Evolutionary conservation across 2,797 vertebrate genomes (phyloP).

Genomic region (Phoxinus dragarum): DNA sequence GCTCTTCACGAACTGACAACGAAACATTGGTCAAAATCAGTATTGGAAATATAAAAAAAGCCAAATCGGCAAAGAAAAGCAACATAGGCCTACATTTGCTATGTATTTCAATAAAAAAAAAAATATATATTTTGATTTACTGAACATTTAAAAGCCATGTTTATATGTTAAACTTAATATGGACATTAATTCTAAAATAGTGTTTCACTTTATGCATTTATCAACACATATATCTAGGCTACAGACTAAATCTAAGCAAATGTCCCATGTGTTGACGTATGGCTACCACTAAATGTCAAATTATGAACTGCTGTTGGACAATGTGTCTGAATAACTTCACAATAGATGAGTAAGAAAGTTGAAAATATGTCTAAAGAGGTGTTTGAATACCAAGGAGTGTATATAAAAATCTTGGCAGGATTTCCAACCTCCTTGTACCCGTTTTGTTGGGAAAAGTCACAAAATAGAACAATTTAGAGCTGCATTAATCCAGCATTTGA

Average conservation of each 20-base stretch:
- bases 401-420: conserved; percentile 44
- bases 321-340: conserved; percentile 7
- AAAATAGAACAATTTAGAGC: conserved; percentile 39
- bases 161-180: not conserved
- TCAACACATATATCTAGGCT: not conserved
- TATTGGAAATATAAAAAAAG: not conserved
- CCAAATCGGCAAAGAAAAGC: not conserved
- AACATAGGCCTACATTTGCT: not conserved
- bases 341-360: conserved; percentile 9
- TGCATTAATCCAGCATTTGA: conserved; percentile 51
- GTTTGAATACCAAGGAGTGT: conserved; percentile 37
- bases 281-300: not conserved
- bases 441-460: conserved; percentile 30
- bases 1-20: not conserved
- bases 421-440: conserved; percentile 4
- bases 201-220: not conserved
- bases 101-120: not conserved
- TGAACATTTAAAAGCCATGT: not conserved
- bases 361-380: conserved; percentile 29
- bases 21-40: not conserved
- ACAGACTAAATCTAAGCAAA: conserved; percentile 3
- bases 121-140: not conserved
- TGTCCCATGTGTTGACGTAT: not conserved
- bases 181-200: not conserved
- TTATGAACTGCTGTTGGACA: not conserved